These are phyloP conservation scores for Tipula unca DNA, from an alignment of 2,888 invertebrate genomes.

Conservation along the genomic window DNA sequence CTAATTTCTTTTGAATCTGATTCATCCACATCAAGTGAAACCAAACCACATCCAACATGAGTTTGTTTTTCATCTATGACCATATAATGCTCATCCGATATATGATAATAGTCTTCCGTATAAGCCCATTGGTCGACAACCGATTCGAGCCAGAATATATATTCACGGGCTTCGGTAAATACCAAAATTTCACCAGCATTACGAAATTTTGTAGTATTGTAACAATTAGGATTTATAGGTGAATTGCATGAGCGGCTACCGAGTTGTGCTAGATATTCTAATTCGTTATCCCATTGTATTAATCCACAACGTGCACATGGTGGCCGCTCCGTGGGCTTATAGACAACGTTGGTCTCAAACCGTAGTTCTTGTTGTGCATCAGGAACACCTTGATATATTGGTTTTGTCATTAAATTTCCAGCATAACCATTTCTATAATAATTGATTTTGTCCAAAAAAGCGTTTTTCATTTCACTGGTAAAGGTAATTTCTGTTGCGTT, in stretches of 20 bases:
- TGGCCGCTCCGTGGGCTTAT: background rate
- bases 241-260: background rate
- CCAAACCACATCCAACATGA: background rate
- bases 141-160: background rate
- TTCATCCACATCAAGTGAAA: background rate
- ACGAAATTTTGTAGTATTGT: too few relatives aligned
- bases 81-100: background rate
- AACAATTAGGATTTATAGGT: too few relatives aligned
- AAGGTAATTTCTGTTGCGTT: background rate
- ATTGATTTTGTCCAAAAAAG: background rate
- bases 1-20: background rate
- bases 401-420: background rate
- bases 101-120: background rate
- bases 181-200: too few relatives aligned
- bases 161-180: too few relatives aligned
- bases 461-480: background rate
- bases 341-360: background rate
- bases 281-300: background rate
- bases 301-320: background rate
- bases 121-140: background rate
- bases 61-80: background rate
- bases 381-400: background rate
- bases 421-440: background rate
- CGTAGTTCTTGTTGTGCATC: background rate
- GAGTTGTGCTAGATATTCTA: background rate